Base-by-base conservation (phyloP, 2,888 invertebrate species). In the Lymantria monacha region DNA sequence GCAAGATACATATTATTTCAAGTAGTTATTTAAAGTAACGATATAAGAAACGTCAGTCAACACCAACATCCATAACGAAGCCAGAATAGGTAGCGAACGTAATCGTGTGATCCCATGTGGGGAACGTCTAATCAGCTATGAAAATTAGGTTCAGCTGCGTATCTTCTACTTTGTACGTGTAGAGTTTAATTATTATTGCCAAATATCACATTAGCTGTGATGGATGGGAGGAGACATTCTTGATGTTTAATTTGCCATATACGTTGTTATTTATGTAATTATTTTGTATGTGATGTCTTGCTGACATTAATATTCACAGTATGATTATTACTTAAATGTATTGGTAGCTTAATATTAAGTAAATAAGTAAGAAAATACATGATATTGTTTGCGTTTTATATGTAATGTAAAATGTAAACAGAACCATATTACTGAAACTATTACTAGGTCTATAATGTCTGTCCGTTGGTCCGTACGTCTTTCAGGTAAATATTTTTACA, bases 161-260 rank as follows among this genome's bases (percentile, higher is more conserved):
- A 82, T 89, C 87, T 85, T 82, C 83, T 82, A 83, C 85, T 88
- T 88, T 87, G 84, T 87, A 80, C 82, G 83, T 84, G 74, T 78
- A 83, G 86, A 89, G 89, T 90, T 88, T 90, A 89, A 90, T 90
- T 89, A 89, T 87, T 84, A 88, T 87, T 86, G 80, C 83, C 81
- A 87, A 87, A 85, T 88, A 84, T 81, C 77, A 72, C 76, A 72
- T 73, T 72, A 70, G 61, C 54, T 43, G 69, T 72, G 79, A 78
- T 71, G 76, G 72, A 70, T 76, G 65, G 66, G 65, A 76, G 73
- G 78, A 75, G 74, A 79, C 79, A 77, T 74, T 80, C 80, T 77
- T 77, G 82, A 84, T 86, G 85, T 85, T 81, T 79, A 79, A 81
- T 82, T 65, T 83, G 75, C 63, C 51, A 63, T 59, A 57, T 61